Conservation (phyloP, 2,113 vertebrate species). For the Sphyrna mokarran region DNA sequence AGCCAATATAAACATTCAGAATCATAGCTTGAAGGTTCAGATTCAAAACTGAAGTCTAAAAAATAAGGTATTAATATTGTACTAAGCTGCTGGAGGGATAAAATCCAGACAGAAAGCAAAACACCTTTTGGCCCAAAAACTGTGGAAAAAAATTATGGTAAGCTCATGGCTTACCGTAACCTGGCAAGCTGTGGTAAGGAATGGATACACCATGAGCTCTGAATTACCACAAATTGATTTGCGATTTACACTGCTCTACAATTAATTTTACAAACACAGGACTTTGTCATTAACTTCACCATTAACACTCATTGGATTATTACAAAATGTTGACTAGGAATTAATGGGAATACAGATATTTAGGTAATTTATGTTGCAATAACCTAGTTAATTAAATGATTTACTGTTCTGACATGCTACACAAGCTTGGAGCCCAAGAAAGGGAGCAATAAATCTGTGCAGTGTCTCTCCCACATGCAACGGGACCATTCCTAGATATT, state of each 20-base stretch:
- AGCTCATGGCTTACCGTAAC: neutral
- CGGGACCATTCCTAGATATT: neutral
- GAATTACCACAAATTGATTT: too few relatives aligned
- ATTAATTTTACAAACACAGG: neutral
- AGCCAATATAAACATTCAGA: neutral
- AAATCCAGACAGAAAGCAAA: neutral
- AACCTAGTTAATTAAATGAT: neutral
- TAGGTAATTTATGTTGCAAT: neutral
- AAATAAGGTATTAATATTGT: neutral
- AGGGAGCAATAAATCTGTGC: neutral
- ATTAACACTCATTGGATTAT: neutral
- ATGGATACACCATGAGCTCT: neutral
- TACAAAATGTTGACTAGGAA: neutral
- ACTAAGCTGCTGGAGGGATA: neutral
- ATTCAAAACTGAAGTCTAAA: neutral
- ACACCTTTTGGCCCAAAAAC: neutral
- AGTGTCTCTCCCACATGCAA: neutral
- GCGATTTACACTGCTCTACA: too few relatives aligned
- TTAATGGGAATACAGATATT: neutral
- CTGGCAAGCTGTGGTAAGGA: neutral
- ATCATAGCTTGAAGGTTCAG: neutral
- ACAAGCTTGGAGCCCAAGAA: neutral
- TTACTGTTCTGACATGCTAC: neutral
- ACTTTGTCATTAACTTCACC: neutral
- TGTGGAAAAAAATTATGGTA: neutral